Conservation (phyloP, 2,888 invertebrate species). For the Yponomeuta malinellus region DNA sequence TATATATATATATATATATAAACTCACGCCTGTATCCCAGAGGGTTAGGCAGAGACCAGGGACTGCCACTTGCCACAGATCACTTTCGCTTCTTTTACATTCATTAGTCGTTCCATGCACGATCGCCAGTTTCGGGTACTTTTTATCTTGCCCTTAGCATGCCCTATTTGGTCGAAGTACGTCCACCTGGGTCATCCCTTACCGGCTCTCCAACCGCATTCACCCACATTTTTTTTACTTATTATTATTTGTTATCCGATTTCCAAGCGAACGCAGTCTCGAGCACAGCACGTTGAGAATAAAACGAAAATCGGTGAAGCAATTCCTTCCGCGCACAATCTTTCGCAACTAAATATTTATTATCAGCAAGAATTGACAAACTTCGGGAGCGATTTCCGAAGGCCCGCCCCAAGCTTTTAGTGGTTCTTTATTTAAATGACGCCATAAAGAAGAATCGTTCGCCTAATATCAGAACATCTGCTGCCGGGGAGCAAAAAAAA, state of each 20-base stretch:
- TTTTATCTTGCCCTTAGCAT: too few species aligned
- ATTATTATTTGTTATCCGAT: not conserved
- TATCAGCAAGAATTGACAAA: slow-evolving; percentile 32
- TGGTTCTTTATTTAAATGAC: slow-evolving; percentile 62
- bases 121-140: too few species aligned
- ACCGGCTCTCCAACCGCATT: too few species aligned
- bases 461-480: slow-evolving; percentile 62
- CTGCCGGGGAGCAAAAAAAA: slow-evolving; percentile 43
- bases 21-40: too few species aligned
- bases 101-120: too few species aligned
- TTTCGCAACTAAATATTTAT: slow-evolving; percentile 12
- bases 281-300: too few species aligned
- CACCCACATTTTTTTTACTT: too few species aligned
- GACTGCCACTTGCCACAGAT: too few species aligned
- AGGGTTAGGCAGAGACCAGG: too few species aligned
- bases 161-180: too few species aligned
- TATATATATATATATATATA: not conserved
- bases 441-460: slow-evolving; percentile 59
- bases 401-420: slow-evolving; percentile 40
- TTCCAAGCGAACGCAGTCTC: not conserved
- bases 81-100: too few species aligned
- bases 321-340: not conserved
- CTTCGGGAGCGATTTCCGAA: slow-evolving; percentile 34
- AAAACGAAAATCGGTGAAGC: not conserved
- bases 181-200: too few species aligned